Base-by-base conservation (phyloP, 2,797 vertebrate species). In the Spinibarbus caldwelli region DNA sequence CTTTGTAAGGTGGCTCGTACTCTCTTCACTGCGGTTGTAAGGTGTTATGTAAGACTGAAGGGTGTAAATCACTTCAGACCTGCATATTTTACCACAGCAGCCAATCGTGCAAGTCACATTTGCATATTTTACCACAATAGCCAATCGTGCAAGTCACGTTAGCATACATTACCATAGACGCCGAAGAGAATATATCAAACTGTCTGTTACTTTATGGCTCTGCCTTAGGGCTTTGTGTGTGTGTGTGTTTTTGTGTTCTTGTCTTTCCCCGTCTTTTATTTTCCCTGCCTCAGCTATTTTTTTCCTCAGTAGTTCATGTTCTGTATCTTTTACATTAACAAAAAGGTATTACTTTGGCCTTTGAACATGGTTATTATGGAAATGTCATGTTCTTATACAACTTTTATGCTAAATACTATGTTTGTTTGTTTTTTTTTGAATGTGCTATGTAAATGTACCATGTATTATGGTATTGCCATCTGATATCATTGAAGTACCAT, bases 151-250 rank as follows among this genome's bases (percentile, higher is more conserved):
- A 34, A 62, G 52, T 5, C 34, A 43, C 34, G 7, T 78, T 64
- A 23, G 26, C 26, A 64, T 45, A 29, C 11, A 62, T 78, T 62
- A 79, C 36, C 77, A 79, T 79, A 45, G n/a, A 79, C 4, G 19
- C 15, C 15, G 17, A 45, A 21, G n/a, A 31, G 6, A 36, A 57
- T 84, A 64, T 15, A 75, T 83, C 57, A 64, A 72, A 47, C 62
- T 84, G 70, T 64, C 70, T 83, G 47, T 38, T 83, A 11, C 64
- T 68, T 77, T 84, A 67, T 77, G 36, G 43, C 57, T 76, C 11
- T 87, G 84, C 85, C 82, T 68, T 64, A 88, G 84, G n/a, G n/a
- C n/a, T n/a, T n/a, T n/a, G 78, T 84, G 78, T 83, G 84, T 84
- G 78, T 82, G 84, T 84, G 78, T 83, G 84, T 84, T 77, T 38